Evolutionary conservation across 1,140 invertebrate species (phyloP).

Genomic region (Hesperophylax magnus): DNA sequence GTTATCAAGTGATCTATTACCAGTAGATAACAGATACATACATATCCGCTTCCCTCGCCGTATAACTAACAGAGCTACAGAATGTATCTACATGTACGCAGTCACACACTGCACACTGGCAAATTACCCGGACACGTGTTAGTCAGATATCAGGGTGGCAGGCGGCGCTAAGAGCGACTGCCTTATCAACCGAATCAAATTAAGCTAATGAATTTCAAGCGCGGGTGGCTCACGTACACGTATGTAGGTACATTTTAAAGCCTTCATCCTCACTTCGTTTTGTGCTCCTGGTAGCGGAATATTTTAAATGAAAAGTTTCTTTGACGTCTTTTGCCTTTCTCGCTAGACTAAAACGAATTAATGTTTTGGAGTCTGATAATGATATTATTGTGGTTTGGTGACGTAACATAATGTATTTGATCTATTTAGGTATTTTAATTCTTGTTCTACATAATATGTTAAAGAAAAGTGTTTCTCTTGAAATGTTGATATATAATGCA

Average conservation of each 20-base stretch:
- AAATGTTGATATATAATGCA: no score
- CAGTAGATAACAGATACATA: background rate
- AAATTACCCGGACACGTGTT: conserved; percentile 23
- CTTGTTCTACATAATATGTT: no score
- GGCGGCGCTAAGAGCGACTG: conserved; percentile 19
- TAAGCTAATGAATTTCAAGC: conserved; percentile 49
- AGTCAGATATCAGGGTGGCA: conserved; percentile 31
- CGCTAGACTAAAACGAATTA: no score
- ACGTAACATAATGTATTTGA: no score
- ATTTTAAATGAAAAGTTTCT: no score
- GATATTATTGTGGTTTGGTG: no score
- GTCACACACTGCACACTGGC: background rate
- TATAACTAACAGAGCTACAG: background rate
- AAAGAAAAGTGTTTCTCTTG: no score
- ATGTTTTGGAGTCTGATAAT: no score
- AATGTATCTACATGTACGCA: no score
- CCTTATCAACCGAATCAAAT: conserved; percentile 48
- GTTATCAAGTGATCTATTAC: background rate
- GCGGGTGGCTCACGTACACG: conserved; percentile 9
- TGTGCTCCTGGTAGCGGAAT: conserved; percentile 6
- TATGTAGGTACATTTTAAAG: background rate
- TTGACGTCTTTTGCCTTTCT: no score
- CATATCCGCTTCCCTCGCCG: background rate
- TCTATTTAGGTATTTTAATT: no score
- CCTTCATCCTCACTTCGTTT: background rate